phyloP scores from a whole-genome alignment of 2,797 vertebrate genomes.

The Loriculus beryllinus region DNA sequence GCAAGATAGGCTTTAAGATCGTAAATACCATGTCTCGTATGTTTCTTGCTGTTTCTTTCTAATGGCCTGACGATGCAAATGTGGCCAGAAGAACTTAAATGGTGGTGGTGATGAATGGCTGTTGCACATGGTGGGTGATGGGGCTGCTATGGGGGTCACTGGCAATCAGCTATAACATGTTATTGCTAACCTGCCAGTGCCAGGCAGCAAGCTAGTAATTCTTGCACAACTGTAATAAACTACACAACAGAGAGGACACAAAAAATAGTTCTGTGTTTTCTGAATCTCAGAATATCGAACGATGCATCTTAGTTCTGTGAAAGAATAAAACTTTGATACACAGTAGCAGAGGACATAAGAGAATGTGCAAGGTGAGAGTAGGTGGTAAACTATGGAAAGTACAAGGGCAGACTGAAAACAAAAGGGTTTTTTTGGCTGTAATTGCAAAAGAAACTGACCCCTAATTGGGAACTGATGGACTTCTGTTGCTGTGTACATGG shows the following conservation, averaged over 20 bases:
- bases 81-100: neutral
- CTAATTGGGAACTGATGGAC: neutral
- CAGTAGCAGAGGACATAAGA: neutral
- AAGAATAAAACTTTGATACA: neutral
- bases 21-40: neutral
- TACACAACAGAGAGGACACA: neutral
- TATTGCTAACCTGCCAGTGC: neutral
- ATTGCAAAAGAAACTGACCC: neutral
- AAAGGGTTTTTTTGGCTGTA: neutral
- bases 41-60: neutral
- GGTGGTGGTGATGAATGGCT: neutral
- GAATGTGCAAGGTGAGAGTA: neutral
- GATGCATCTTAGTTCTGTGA: neutral
- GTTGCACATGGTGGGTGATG: rapidly evolving
- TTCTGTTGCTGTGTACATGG: neutral
- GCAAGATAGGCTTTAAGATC: neutral
- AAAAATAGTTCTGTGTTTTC: neutral
- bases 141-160: neutral
- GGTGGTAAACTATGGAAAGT: neutral
- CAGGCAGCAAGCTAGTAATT: neutral
- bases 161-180: neutral
- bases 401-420: neutral
- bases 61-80: neutral
- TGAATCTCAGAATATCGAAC: neutral
- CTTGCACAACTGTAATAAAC: neutral